Evolutionary conservation across 2,888 invertebrate species (phyloP).

Genomic region (Pachliopta kotzebuea): DNA sequence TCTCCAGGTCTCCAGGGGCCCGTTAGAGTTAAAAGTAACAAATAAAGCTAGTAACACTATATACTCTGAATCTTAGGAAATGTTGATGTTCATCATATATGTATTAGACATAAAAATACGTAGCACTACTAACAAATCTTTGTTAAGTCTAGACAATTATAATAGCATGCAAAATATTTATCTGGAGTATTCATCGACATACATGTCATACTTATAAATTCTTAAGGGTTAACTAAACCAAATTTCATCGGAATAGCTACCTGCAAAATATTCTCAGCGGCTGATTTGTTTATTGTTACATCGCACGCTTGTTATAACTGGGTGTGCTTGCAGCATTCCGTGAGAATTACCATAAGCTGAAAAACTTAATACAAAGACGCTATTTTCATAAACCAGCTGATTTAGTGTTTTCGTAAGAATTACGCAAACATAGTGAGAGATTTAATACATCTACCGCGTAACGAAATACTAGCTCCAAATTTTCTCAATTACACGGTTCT

Average conservation of each 20-base stretch:
- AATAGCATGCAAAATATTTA: background rate
- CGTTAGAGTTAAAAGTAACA: too few relatives aligned
- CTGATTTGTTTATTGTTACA: slow-evolving; percentile 57
- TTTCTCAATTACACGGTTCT: too few relatives aligned
- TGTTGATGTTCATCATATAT: slow-evolving; percentile 13
- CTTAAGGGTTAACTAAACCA: slow-evolving; percentile 41
- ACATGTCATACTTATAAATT: background rate
- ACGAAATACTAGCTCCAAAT: background rate
- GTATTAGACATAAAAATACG: slow-evolving; percentile 17
- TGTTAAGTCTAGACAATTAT: background rate
- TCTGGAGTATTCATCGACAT: background rate
- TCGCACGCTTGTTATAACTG: slow-evolving; percentile 45
- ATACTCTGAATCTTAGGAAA: slow-evolving; percentile 5
- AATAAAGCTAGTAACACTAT: background rate
- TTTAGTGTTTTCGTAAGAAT: slow-evolving; percentile 24
- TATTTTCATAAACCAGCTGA: slow-evolving; percentile 17
- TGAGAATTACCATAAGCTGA: slow-evolving; percentile 46
- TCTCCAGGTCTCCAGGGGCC: too few relatives aligned
- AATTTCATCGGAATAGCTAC: slow-evolving; percentile 32
- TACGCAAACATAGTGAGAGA: background rate
- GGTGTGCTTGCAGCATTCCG: slow-evolving; percentile 35
- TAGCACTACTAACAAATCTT: background rate
- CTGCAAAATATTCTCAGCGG: slow-evolving; percentile 35
- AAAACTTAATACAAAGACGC: slow-evolving; percentile 30
- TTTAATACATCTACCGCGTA: background rate